Base-by-base conservation (phyloP, 2,888 invertebrate species). In the Polydrusus pterygomalis region DNA sequence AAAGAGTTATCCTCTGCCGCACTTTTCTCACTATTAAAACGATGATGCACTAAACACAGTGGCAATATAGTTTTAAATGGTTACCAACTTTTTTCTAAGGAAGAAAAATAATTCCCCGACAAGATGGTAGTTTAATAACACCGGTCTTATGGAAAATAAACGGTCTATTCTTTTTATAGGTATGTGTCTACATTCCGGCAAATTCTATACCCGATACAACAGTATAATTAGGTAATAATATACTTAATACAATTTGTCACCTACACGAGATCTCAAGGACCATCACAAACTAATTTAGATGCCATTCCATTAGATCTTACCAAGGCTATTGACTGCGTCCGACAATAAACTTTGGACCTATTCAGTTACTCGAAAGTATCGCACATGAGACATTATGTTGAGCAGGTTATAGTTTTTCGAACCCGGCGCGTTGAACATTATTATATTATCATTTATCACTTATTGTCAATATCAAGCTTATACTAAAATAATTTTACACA, bases 361-460 rank as follows among this genome's bases (percentile, higher is more conserved):
- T 60, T 38, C 38, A 10, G 17, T 60, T 38, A 60, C 18, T 11
- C 2, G 3, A 60, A 60, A 60, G 6, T 60, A 38, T 60, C 20
- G n/a, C 40, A 3, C 11, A 2, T n/a, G n/a, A n/a, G n/a, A n/a
- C 30, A 30, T 20, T 68, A 56, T 56, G 68, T 70, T 58, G 70
- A 34, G 51, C 70, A 70, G 58, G 58, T 60, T 60, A 60, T 60
- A 60, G 62, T 47, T 49, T 47, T 60, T 70, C n/a, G 43, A 43
- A 68, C 40, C 20, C 38, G 40, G 38, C 60, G 34, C 47, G 64
- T 38, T 64, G 17, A 1, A 49, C 34, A 54, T 73, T 73, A n/a
- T n/a, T n/a, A n/a, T n/a, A n/a, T n/a, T n/a, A n/a, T n/a, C n/a
- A n/a, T n/a, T n/a, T n/a, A n/a, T n/a, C n/a, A n/a, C n/a, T n/a